Evolutionary conservation across 2,797 vertebrate species (phyloP).

Genomic region (Rousettus madagascariensis): DNA sequence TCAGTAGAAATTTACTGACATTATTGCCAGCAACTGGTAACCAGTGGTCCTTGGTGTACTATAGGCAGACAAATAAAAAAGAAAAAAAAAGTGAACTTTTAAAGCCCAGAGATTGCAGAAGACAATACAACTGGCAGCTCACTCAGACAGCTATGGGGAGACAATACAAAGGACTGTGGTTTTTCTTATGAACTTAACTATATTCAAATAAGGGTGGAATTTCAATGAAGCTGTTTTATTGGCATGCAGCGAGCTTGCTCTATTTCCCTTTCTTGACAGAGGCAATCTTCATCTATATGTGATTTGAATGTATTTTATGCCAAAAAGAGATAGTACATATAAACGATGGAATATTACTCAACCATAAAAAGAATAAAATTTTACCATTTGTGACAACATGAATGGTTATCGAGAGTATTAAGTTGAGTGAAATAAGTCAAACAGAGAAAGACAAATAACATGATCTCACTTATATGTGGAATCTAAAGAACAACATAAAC

Average conservation of each 20-base stretch:
- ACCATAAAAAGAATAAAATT: background rate
- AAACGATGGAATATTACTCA: background rate
- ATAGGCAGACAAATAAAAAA: background rate
- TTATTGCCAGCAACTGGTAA: background rate
- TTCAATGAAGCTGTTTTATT: background rate
- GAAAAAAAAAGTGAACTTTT: background rate
- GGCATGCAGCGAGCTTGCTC: background rate
- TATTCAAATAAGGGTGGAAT: constrained; percentile 5
- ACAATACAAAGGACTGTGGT: background rate
- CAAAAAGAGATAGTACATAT: background rate
- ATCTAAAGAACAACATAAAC: too few relatives aligned
- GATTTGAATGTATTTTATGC: constrained; percentile 1
- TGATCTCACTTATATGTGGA: too few relatives aligned
- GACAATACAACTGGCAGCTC: background rate
- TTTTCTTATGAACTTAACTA: background rate
- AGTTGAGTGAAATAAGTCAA: too few relatives aligned
- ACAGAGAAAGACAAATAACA: too few relatives aligned
- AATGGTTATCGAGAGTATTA: background rate
- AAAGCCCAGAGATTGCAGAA: background rate
- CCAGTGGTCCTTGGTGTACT: background rate
- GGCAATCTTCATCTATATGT: background rate
- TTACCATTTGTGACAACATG: background rate
- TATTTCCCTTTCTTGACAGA: background rate
- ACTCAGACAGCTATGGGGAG: background rate
- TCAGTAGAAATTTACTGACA: constrained; percentile 15